Base-by-base conservation (phyloP, 2,888 invertebrate genomes). In the Melinaea marsaeus region DNA sequence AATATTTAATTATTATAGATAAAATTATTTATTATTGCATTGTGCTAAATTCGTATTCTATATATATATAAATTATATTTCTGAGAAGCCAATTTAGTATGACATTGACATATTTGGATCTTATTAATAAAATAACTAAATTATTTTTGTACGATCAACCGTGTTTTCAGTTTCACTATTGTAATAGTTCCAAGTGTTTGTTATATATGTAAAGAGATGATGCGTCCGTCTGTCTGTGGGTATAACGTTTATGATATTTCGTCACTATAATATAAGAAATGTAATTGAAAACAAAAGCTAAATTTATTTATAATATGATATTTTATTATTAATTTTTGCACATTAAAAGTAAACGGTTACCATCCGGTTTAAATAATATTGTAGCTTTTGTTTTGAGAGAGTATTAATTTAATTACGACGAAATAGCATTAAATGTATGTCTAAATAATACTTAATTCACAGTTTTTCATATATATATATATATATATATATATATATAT, bases 91-190 rank as follows among this genome's bases (percentile, higher is more conserved):
- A 57, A 46, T 33, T 48, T n/a, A 22, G 22, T 22, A 3, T 51
- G 32, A 33, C 11, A 35, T 45, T 51, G 2, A 37, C 32, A 47
- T 61, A 64, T 61, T 64, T 64, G 64, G 61, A 64, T 64, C 64
- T 60, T 13, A 13, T n/a, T 47, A 46, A 48, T 37, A 47, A 32
- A 4, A 45, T 42, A 34, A 35, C 54, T 6, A 42, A 42, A n/a
- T 51, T 51, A 51, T 51, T 51, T 51, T 51, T 51, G 32, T 51
- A 51, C 32, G 5, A 22, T 32, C 11, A 7, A 51, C 51, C 51
- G 32, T 6, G 7, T 42, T 42, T 42, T 42, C 7, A 42, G 7
- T 6, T 42, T 42, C 42, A 51, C 32, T 51, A 32, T n/a, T 9
- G 22, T 51, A 7, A 51, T 32, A 51, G 22, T 2, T 7, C 22